phyloP scores from a whole-genome alignment of 2,113 vertebrate genomes.

The Oceanites oceanicus region DNA sequence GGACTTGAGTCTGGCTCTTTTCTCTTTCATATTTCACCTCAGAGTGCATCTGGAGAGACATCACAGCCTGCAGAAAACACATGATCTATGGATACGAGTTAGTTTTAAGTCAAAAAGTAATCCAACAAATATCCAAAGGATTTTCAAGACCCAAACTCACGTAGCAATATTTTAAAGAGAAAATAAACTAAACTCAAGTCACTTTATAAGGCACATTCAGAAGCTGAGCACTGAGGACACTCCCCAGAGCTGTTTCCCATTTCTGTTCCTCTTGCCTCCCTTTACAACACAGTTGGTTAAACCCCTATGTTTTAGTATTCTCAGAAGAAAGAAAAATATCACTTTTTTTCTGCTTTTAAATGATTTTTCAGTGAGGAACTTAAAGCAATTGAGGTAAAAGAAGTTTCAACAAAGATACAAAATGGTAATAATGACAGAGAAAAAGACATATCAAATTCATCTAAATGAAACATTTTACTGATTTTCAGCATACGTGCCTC shows the following conservation, averaged over 20 bases:
- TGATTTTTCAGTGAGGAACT: neutral
- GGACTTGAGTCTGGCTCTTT: neutral
- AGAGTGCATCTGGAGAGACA: neutral
- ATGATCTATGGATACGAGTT: accelerated
- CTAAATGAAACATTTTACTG: neutral
- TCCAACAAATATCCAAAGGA: neutral
- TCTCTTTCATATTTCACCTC: neutral
- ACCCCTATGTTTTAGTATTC: neutral
- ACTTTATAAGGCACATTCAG: neutral
- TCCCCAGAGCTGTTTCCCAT: neutral
- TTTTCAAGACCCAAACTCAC: neutral
- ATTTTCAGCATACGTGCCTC: neutral
- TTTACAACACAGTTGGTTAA: neutral
- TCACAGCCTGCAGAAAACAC: neutral
- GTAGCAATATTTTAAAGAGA: neutral
- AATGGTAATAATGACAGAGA: neutral
- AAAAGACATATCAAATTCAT: neutral
- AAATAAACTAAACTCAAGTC: neutral
- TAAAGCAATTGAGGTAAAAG: neutral
- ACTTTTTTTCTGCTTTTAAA: neutral
- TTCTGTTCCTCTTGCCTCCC: neutral
- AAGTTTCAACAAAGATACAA: neutral
- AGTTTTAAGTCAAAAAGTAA: neutral
- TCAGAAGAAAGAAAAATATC: neutral
- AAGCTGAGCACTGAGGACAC: neutral